Percentiles rank a stretch among this genome's conserved stretches.
phyloP scores from a whole-genome alignment of 2,888 invertebrate species.

The Spilosoma lubricipeda region DNA sequence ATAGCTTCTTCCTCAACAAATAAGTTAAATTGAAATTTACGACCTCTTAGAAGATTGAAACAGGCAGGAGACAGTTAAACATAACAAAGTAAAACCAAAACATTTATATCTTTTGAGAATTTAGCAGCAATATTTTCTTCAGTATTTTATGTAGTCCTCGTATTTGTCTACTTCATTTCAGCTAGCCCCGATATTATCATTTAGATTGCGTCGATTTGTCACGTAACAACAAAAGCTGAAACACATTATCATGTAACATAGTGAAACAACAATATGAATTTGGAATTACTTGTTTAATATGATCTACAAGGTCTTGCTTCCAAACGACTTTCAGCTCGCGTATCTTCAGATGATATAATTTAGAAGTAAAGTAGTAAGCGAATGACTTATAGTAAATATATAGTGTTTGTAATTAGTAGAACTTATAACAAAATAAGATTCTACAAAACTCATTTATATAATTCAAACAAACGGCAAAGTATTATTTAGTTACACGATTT shows the following conservation, averaged over 20 bases:
- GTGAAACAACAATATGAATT: neutral
- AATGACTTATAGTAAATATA: too few relatives aligned
- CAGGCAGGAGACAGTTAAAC: neutral
- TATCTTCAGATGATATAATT: neutral
- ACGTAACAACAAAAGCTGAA: neutral
- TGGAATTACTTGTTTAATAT: neutral
- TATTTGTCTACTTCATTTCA: neutral
- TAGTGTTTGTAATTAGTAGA: neutral
- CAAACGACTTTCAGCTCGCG: neutral
- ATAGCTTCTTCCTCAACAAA: neutral
- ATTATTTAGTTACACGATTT: neutral
- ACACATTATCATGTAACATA: conserved; percentile 4
- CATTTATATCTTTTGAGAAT: neutral
- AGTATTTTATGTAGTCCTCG: neutral
- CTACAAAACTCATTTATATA: neutral
- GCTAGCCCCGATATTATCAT: neutral
- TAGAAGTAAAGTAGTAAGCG: neutral
- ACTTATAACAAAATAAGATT: neutral
- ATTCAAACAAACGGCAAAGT: neutral
- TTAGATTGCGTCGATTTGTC: conserved; percentile 7
- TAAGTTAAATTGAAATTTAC: neutral
- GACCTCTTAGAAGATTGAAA: neutral
- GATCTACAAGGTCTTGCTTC: neutral
- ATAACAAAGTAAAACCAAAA: neutral
- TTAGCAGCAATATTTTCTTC: neutral